Percentiles rank a stretch among this genome's conserved stretches.
These are phyloP conservation scores for Theodoxus fluviatilis DNA, from an alignment of 2,888 invertebrate species.

Conservation along the genomic window DNA sequence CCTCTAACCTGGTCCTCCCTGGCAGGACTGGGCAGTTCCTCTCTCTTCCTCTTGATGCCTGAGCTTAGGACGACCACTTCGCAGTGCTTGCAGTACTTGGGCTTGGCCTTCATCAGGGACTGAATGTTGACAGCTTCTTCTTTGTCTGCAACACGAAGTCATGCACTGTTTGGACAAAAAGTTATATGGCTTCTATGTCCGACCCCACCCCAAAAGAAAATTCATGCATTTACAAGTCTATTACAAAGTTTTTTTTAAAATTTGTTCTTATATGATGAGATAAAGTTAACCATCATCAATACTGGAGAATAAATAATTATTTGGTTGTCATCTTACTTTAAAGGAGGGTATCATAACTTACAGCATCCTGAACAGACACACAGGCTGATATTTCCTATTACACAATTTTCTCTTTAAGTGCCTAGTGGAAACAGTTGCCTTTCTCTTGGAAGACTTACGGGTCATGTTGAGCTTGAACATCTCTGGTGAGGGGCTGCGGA, in stretches of 20 bases:
- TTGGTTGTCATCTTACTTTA: too few species aligned
- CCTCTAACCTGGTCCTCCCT: conserved; percentile 62
- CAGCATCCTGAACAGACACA: too few species aligned
- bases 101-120: conserved; percentile 86
- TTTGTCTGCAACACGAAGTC: conserved; percentile 58
- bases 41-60: conserved; percentile 78
- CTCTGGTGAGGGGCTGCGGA: conserved; percentile 61
- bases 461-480: conserved; percentile 47
- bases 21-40: conserved; percentile 74
- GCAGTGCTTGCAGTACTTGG: conserved; percentile 91
- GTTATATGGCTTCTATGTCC: too few species aligned
- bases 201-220: too few species aligned
- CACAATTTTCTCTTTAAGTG: too few species aligned
- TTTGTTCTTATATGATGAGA: background rate
- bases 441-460: conserved; percentile 40
- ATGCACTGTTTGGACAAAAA: too few species aligned
- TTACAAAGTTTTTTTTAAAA: background rate
- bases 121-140: conserved; percentile 79
- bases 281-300: background rate
- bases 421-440: background rate
- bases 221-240: too few species aligned
- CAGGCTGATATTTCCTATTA: too few species aligned
- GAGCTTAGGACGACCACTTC: conserved; percentile 88
- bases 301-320: background rate
- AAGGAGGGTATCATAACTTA: too few species aligned